Evolutionary conservation across 2,113 vertebrate species (phyloP).

Genomic region (Spermophilus dauricus): DNA sequence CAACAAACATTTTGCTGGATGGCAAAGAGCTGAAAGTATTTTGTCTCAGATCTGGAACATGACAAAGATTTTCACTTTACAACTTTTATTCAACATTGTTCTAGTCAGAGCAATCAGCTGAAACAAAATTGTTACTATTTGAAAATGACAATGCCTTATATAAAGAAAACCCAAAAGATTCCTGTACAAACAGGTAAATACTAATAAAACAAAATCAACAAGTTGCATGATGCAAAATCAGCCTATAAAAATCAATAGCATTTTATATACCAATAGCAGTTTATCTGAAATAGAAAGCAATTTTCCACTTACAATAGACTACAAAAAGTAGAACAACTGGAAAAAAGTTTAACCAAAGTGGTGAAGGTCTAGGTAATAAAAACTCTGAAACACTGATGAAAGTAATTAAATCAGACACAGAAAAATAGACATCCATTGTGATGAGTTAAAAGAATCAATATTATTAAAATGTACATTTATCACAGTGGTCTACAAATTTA

Average conservation of each 20-base stretch:
- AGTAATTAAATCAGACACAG: too few species aligned
- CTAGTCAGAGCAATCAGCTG: background rate
- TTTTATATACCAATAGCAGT: too few species aligned
- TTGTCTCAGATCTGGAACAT: background rate
- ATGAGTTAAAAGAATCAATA: too few species aligned
- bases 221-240: background rate
- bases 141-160: background rate
- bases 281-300: background rate
- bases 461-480: too few species aligned
- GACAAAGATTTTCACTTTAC: background rate
- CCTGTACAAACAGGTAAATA: background rate
- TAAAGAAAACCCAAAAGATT: background rate
- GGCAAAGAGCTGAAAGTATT: background rate
- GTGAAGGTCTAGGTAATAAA: too few species aligned
- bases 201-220: background rate
- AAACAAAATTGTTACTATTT: background rate
- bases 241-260: too few species aligned
- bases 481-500: too few species aligned
- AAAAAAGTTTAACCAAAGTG: background rate
- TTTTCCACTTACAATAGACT: background rate
- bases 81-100: too few species aligned
- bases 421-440: too few species aligned
- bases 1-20: too few species aligned
- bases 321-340: too few species aligned
- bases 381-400: too few species aligned